These are phyloP conservation scores for Hyles euphorbiae DNA, from an alignment of 1,140 invertebrate genomes.

Conservation along the genomic window DNA sequence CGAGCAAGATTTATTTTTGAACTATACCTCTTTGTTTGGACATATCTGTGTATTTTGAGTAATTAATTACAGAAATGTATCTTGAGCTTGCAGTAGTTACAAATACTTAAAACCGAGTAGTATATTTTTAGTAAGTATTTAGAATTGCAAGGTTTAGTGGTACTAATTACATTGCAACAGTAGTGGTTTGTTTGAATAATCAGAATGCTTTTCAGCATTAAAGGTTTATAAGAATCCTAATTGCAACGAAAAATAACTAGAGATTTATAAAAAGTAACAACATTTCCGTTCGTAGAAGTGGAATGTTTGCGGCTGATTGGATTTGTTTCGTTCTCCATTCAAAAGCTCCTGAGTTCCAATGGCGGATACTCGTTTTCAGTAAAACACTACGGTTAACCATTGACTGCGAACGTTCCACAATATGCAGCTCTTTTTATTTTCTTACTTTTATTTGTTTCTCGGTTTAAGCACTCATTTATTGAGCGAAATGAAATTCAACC, in stretches of 20 bases:
- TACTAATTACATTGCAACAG: no score
- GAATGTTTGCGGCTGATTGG: conserved; percentile 44
- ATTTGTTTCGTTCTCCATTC: conserved; percentile 50
- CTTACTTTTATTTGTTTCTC: conserved; percentile 34
- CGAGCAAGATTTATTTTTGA: background rate
- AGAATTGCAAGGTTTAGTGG: no score
- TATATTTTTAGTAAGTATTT: no score
- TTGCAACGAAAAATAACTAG: conserved; percentile 12
- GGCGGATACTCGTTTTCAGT: conserved; percentile 26
- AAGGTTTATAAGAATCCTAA: background rate
- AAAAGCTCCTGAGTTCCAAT: conserved; percentile 24
- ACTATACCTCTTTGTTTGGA: no score
- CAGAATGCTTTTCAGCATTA: no score
- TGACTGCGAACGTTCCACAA: conserved; percentile 36
- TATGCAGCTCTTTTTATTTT: conserved; percentile 34
- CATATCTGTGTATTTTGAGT: no score
- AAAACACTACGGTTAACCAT: conserved; percentile 40
- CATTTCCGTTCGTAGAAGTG: conserved; percentile 21
- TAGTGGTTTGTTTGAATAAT: no score
- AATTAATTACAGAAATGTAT: no score
- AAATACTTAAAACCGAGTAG: no score
- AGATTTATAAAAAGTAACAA: conserved; percentile 21
- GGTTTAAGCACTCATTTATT: conserved; percentile 31
- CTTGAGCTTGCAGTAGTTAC: no score
- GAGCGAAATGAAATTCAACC: conserved; percentile 19